Conservation (phyloP, 2,113 vertebrate species). For the Marcusenius ussheri region DNA sequence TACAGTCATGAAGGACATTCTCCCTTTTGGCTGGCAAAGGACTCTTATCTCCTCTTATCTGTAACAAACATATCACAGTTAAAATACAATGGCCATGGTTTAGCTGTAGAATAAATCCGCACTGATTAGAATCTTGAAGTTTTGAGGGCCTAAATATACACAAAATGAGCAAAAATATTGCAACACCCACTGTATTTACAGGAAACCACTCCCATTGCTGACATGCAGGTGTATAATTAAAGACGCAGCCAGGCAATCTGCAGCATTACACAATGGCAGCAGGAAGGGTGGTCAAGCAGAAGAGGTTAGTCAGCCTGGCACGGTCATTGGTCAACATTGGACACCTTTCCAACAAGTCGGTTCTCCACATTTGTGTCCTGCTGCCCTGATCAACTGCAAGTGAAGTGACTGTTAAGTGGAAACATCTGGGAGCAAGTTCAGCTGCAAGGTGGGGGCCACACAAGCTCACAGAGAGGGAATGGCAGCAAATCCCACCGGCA, state of each 20-base stretch:
- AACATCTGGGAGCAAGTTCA: neutral
- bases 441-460: neutral
- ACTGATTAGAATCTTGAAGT: neutral
- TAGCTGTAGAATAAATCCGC: neutral
- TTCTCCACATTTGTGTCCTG: neutral
- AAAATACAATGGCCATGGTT: neutral
- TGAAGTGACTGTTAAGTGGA: neutral
- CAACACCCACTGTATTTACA: neutral
- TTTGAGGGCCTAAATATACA: neutral
- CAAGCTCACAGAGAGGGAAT: neutral
- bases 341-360: neutral
- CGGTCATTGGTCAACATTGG: neutral
- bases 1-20: constrained; percentile 29
- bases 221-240: neutral
- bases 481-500: neutral
- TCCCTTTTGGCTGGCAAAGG: constrained; percentile 40
- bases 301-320: neutral
- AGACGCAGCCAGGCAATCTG: neutral
- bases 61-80: neutral
- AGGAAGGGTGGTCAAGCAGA: neutral
- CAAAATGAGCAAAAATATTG: neutral
- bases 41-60: constrained; percentile 39
- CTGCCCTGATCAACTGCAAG: neutral
- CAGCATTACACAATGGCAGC: neutral
- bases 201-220: neutral